These are phyloP conservation scores for Rynchops niger DNA, from an alignment of 2,113 vertebrate species.

Conservation along the genomic window DNA sequence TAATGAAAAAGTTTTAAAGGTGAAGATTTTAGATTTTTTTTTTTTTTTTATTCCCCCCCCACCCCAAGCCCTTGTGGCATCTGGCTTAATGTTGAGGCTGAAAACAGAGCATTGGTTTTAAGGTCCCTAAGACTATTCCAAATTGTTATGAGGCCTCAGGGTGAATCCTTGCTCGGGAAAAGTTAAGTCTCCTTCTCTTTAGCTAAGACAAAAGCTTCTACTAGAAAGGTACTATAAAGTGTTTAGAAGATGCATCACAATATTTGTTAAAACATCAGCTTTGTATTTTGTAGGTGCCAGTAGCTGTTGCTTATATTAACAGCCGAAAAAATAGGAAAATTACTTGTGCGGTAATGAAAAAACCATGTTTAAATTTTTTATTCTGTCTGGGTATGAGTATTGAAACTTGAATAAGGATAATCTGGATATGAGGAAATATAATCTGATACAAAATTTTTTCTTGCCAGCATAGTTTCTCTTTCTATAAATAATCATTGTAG, in stretches of 20 bases:
- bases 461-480: background rate
- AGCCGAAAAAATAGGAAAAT: background rate
- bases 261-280: background rate
- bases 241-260: background rate
- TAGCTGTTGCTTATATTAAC: background rate
- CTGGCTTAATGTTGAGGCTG: background rate
- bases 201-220: background rate
- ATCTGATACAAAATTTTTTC: background rate
- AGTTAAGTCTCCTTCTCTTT: background rate
- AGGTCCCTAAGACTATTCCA: background rate
- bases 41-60: background rate
- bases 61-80: background rate
- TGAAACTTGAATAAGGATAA: background rate
- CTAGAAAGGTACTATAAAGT: background rate
- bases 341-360: background rate
- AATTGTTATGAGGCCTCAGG: background rate
- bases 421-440: background rate
- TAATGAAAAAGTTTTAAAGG: background rate
- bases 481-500: background rate
- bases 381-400: background rate
- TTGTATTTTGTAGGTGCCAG: background rate
- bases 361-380: background rate
- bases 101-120: background rate
- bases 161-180: background rate
- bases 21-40: background rate